Percentiles rank a stretch among this genome's conserved stretches.
These are phyloP conservation scores for Lerema accius DNA, from an alignment of 1,140 invertebrate genomes.

Conservation along the genomic window DNA sequence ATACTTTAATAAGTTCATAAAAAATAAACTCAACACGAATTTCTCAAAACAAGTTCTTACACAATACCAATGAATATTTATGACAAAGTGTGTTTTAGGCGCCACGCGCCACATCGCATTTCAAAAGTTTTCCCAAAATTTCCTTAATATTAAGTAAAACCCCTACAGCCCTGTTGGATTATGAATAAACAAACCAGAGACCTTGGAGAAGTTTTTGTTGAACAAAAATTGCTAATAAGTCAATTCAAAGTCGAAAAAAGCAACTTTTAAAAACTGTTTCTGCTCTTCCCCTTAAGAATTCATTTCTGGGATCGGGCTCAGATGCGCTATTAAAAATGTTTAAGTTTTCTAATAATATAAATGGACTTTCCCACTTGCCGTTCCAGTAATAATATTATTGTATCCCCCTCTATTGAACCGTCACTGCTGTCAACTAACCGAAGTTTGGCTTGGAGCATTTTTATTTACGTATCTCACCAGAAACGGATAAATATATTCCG, in stretches of 20 bases:
- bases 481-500: conserved; percentile 43
- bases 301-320: conserved; percentile 39
- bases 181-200: conserved; percentile 8
- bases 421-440: conserved; percentile 55
- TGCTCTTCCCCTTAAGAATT: conserved; percentile 24
- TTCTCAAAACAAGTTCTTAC: neutral
- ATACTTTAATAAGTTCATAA: neutral
- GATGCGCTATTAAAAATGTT: conserved; percentile 54
- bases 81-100: conserved; percentile 4
- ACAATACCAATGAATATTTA: conserved; percentile 18
- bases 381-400: conserved; percentile 68
- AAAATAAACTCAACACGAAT: conserved; percentile 11
- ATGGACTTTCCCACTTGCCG: conserved; percentile 60
- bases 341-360: conserved; percentile 65
- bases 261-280: conserved; percentile 19
- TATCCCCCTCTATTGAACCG: conserved; percentile 57
- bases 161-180: conserved; percentile 14
- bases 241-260: conserved; percentile 32
- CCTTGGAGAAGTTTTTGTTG: conserved; percentile 19
- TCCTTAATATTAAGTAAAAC: conserved; percentile 20
- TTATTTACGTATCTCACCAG: conserved; percentile 55
- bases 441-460: conserved; percentile 55
- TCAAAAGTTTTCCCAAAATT: conserved; percentile 10
- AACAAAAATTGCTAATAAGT: conserved; percentile 28
- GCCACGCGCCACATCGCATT: conserved; percentile 8